Base-by-base conservation (phyloP, 2,797 vertebrate species). In the Centropyge bicolor region DNA sequence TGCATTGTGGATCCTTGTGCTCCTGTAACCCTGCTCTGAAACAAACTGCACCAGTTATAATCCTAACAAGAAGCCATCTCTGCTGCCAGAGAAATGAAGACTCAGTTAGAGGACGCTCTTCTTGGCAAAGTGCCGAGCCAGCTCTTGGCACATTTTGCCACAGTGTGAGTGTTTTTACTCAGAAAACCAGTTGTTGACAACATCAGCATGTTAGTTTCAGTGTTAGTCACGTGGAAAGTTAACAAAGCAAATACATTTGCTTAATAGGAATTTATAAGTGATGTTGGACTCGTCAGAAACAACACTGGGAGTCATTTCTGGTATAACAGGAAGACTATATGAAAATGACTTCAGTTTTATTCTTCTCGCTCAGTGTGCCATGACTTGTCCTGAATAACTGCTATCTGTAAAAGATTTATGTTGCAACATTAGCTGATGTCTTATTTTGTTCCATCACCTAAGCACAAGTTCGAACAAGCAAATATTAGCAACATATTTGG, bases 371-470 rank as follows among this genome's bases (percentile, higher is more conserved):
- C 24, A 52, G 5, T 31, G 27, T 46, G 56, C 20, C 11, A 11
- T 52, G 31, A 52, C 5, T 43, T 20, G 16, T 46, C 20, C 45
- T 43, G 38, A 63, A 63, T 41, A 40, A 17, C 12, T 1, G 0
- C 24, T 19, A 22, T 41, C 20, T 43, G 38, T 31, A 52, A 72
- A 52, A n/a, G 22, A 6, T 60, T 55, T 14, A 14, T 36, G n/a
- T 57, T 63, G 59, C 22, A 55, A 17, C 19, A 3, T 41, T n/a
- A 43, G 38, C 6, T 64, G 12, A 8, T 41, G n/a, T 13, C 35
- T 62, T 55, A 19, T 57, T 51, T 24, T 56, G 14, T 52, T 75
- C 51, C 38, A 20, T 64, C 16, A 19, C 17, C 56, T 22, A n/a
- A 64, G 36, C 14, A 9, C 6, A 19, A 46, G 9, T 49, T 59